Evolutionary conservation across 2,113 vertebrate genomes (phyloP).

Genomic region (Nematolebias whitei): DNA sequence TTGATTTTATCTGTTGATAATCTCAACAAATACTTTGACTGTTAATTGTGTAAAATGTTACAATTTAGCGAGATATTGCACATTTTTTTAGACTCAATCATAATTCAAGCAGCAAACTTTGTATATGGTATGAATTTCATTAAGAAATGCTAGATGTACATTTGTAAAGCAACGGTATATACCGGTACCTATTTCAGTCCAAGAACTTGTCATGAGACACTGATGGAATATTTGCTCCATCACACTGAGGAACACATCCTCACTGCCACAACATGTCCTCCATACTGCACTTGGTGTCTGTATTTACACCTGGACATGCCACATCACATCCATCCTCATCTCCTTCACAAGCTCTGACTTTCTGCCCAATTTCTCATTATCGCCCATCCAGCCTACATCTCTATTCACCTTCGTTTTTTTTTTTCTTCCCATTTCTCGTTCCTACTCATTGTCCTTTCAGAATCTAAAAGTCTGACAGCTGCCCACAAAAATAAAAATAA

Average conservation of each 20-base stretch:
- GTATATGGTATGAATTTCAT: too few relatives aligned
- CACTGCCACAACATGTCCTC: slow-evolving; percentile 1
- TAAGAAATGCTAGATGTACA: too few relatives aligned
- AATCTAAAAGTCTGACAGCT: slow-evolving; percentile 64
- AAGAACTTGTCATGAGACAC: not conserved
- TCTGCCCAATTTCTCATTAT: slow-evolving; percentile 23
- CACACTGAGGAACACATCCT: not conserved
- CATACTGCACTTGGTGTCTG: not conserved
- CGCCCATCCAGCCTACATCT: slow-evolving; percentile 29
- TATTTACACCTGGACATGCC: slow-evolving; percentile 5
- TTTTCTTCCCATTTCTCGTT: slow-evolving; percentile 16
- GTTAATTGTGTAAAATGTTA: too few relatives aligned
- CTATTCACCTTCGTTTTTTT: slow-evolving; percentile 32
- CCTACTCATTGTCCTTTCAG: slow-evolving; percentile 40
- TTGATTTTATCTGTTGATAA: too few relatives aligned
- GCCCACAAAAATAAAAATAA: slow-evolving; percentile 35
- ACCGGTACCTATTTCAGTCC: not conserved
- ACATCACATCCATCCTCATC: slow-evolving; percentile 21
- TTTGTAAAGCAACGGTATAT: too few relatives aligned
- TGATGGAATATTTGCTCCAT: not conserved
- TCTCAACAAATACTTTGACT: too few relatives aligned
- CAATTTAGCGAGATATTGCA: too few relatives aligned
- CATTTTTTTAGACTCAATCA: too few relatives aligned
- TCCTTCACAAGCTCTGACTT: slow-evolving; percentile 21
- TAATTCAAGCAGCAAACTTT: too few relatives aligned